phyloP scores from a whole-genome alignment of 1,140 invertebrate genomes.

The Drosophila truncata region DNA sequence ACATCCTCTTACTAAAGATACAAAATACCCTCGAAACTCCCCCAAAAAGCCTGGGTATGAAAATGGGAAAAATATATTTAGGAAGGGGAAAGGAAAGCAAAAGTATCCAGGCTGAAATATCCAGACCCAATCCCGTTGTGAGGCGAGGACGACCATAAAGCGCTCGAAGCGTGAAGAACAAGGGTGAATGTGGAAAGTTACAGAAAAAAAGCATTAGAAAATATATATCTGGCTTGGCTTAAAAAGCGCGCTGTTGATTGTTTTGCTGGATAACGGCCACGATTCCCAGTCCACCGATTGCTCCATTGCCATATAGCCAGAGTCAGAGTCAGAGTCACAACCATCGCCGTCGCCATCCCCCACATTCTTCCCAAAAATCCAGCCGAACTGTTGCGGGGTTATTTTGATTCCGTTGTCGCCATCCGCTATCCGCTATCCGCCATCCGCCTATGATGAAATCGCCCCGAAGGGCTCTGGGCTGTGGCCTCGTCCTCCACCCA shows the following conservation, averaged over 20 bases:
- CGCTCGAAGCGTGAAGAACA: slow-evolving; percentile 83
- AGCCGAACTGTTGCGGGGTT: slow-evolving; percentile 47
- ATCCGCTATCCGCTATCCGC: slow-evolving; percentile 27
- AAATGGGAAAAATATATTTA: slow-evolving; percentile 8
- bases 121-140: slow-evolving; percentile 62
- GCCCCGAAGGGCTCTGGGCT: slow-evolving; percentile 47
- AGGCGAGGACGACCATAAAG: slow-evolving; percentile 60
- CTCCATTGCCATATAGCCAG: slow-evolving; percentile 8
- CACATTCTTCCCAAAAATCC: slow-evolving; percentile 5
- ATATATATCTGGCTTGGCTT: slow-evolving; percentile 79
- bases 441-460: slow-evolving; percentile 61
- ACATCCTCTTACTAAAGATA: slow-evolving; percentile 5
- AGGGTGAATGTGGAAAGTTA: slow-evolving; percentile 82
- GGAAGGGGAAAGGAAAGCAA: slow-evolving; percentile 24
- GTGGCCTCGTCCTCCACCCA: slow-evolving; percentile 2
- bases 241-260: slow-evolving; percentile 83
- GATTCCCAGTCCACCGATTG: slow-evolving; percentile 29
- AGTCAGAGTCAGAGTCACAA: slow-evolving; percentile 42
- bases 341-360: slow-evolving; percentile 4
- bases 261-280: slow-evolving; percentile 80
- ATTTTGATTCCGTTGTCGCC: slow-evolving; percentile 67
- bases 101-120: slow-evolving; percentile 53
- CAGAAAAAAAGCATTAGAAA: slow-evolving; percentile 83
- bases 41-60: background rate
- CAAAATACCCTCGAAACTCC: slow-evolving; percentile 3